These are phyloP conservation scores for Hesperophylax magnus DNA, from an alignment of 1,140 invertebrate genomes.

Conservation along the genomic window DNA sequence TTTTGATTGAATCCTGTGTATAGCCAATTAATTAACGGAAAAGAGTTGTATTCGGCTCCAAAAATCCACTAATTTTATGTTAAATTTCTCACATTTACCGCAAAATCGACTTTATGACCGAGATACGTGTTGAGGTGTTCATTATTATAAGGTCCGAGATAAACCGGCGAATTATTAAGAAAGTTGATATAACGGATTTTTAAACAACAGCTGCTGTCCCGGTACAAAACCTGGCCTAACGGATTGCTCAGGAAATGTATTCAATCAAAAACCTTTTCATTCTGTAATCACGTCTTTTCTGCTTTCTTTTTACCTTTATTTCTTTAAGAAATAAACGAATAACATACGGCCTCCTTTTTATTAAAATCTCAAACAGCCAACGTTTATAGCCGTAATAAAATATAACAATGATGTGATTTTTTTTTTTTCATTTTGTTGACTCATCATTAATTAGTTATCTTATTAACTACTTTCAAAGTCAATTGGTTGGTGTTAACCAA, in stretches of 20 bases:
- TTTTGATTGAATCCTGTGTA: too few species aligned
- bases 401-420: too few species aligned
- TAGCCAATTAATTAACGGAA: neutral
- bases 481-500: too few species aligned
- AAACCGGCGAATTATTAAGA: neutral
- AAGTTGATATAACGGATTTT: constrained; percentile 9
- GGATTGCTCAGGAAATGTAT: neutral
- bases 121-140: neutral
- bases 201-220: constrained; percentile 5
- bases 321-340: too few species aligned
- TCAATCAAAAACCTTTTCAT: constrained; percentile 5
- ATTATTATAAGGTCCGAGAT: neutral
- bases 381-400: too few species aligned
- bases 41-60: neutral
- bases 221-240: neutral
- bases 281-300: neutral
- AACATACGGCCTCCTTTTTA: too few species aligned
- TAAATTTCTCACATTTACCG: constrained; percentile 8
- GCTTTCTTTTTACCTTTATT: too few species aligned
- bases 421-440: too few species aligned
- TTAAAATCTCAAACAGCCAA: too few species aligned
- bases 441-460: too few species aligned
- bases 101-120: constrained; percentile 3
- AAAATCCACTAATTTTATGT: neutral
- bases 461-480: too few species aligned